Percentiles rank a stretch among this genome's conserved stretches.
These are phyloP conservation scores for Stichopus chloronotus DNA, from an alignment of 35 echinoderm and acorn worm genomes.

Conservation along the genomic window DNA sequence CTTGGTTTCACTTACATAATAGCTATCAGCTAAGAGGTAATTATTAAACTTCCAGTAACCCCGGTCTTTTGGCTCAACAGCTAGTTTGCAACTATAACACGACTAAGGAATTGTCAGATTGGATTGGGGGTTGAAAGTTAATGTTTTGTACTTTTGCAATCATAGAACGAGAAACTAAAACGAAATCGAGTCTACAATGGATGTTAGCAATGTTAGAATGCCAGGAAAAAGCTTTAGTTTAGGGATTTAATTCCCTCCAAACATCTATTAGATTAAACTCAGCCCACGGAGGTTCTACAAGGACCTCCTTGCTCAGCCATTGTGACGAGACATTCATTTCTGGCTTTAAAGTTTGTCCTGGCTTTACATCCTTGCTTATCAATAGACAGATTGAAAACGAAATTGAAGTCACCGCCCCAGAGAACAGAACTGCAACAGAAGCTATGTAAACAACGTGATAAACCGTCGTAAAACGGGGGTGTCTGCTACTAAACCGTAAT, in stretches of 20 bases:
- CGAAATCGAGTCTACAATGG: conserved; percentile 18
- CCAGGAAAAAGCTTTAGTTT: conserved; percentile 7
- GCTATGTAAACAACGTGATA: conserved; percentile 8
- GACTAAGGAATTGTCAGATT: conserved; percentile 11
- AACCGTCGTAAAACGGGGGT: background rate
- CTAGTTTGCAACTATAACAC: background rate
- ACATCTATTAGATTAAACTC: background rate
- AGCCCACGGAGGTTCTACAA: too few relatives aligned
- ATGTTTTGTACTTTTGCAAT: background rate
- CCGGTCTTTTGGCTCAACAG: background rate
- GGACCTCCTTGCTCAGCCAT: too few relatives aligned
- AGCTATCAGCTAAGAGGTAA: background rate
- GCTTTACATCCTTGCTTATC: background rate
- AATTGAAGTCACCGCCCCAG: conserved; percentile 13
- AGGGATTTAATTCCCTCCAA: background rate
- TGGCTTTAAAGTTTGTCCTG: background rate
- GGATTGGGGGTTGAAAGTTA: conserved; percentile 2
- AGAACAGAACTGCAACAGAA: background rate
- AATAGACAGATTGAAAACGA: conserved; percentile 12
- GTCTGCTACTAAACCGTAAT: background rate
- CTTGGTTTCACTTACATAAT: conserved; percentile 6
- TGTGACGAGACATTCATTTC: background rate
- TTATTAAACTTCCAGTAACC: conserved; percentile 31
- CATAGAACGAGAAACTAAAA: background rate
- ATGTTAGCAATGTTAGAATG: conserved; percentile 38